A percentile compares a stretch with the other conserved stretches of the same genome.
Evolutionary conservation across 1,140 invertebrate genomes (phyloP).

Genomic region (Mesaphorura yosii): DNA sequence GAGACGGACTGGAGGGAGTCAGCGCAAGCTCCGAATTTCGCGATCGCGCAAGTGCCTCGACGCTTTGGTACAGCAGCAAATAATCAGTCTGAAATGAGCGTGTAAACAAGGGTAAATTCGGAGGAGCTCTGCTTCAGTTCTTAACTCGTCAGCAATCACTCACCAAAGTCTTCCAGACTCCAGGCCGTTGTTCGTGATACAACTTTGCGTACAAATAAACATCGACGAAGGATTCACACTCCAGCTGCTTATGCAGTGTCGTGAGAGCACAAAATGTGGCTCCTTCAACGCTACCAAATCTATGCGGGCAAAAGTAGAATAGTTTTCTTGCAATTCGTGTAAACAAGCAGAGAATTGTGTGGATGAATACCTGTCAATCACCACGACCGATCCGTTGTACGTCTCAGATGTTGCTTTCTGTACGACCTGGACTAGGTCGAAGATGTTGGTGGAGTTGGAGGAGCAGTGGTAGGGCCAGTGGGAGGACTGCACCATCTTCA

Average conservation of each 20-base stretch:
- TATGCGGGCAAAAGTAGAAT: too few species aligned
- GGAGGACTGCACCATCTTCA: constrained; percentile 74
- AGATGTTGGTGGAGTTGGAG: constrained; percentile 45
- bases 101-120: too few species aligned
- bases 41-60: too few species aligned
- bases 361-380: constrained; percentile 73
- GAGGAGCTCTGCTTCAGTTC: too few species aligned
- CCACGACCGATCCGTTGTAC: constrained; percentile 67
- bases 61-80: too few species aligned
- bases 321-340: too few species aligned
- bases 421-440: constrained; percentile 64
- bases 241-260: constrained; percentile 63
- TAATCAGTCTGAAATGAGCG: too few species aligned
- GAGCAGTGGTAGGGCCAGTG: constrained; percentile 56
- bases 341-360: too few species aligned
- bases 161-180: constrained; percentile 59
- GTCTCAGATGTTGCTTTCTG: constrained; percentile 59
- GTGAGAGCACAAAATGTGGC: constrained; percentile 68
- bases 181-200: constrained; percentile 71
- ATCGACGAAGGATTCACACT: constrained; percentile 64
- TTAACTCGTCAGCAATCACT: too few species aligned
- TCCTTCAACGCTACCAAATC: constrained; percentile 68
- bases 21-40: too few species aligned
- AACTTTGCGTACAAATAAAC: constrained; percentile 75
- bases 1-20: too few species aligned